phyloP scores from a whole-genome alignment of 2,113 vertebrate species.

The Galemys pyrenaicus region DNA sequence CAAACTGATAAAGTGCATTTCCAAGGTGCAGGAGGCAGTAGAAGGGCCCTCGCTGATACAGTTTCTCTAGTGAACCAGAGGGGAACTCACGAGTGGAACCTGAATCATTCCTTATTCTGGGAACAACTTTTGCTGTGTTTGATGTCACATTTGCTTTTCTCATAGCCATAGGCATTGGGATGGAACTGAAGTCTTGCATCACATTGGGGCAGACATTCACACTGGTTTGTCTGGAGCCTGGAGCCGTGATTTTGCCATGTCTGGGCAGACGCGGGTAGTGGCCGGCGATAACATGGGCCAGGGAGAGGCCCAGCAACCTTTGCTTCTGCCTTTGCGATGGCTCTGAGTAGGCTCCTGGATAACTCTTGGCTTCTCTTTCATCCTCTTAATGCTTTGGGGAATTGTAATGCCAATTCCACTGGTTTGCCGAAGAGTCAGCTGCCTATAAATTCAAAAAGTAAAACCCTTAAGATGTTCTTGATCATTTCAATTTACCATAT shows the following conservation, averaged over 20 bases:
- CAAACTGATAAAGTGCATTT: background rate
- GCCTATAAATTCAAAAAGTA: constrained; percentile 1
- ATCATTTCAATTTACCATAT: constrained; percentile 29
- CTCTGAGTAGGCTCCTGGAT: background rate
- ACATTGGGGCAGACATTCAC: background rate
- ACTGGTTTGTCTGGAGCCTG: background rate
- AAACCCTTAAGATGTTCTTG: background rate
- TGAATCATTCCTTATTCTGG: background rate
- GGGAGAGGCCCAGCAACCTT: background rate
- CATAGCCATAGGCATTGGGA: background rate
- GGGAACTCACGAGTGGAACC: background rate
- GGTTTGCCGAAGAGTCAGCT: constrained; percentile 7
- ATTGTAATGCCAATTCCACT: background rate
- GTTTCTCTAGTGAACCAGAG: background rate
- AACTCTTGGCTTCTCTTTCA: background rate
- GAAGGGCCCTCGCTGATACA: background rate
- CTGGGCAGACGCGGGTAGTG: background rate
- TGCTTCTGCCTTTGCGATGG: background rate
- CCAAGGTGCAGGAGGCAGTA: background rate
- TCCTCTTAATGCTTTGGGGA: background rate
- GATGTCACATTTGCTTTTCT: background rate
- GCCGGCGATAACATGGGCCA: background rate
- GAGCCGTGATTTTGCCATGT: background rate
- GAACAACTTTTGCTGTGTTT: background rate
- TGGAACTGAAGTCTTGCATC: background rate